A percentile compares a stretch with the other conserved stretches of the same genome.
phyloP scores from a whole-genome alignment of 2,113 vertebrate genomes.

The Serinus canaria region DNA sequence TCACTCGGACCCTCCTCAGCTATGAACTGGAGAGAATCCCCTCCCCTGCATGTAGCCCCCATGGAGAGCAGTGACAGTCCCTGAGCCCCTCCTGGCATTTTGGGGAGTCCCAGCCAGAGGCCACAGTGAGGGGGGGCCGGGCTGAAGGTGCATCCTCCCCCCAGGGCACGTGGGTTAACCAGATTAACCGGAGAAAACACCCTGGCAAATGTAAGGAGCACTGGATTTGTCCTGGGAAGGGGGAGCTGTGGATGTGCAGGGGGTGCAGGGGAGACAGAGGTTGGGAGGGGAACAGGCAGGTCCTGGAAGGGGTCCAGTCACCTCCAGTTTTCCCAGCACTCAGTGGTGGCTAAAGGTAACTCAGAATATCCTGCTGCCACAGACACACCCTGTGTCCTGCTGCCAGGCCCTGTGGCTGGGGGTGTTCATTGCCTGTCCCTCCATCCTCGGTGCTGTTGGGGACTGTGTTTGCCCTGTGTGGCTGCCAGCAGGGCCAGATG shows the following conservation, averaged over 20 bases:
- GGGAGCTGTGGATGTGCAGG: neutral
- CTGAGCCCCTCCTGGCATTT: neutral
- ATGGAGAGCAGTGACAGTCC: accelerated
- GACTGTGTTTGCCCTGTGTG: too few species aligned
- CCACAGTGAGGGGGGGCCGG: neutral
- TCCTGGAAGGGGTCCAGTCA: accelerated
- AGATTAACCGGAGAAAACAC: too few species aligned
- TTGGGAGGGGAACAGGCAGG: neutral
- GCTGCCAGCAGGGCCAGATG: neutral
- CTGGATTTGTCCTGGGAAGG: neutral
- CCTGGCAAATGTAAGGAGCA: neutral
- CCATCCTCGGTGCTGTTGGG: accelerated
- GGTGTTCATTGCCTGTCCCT: neutral
- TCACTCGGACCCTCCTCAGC: neutral
- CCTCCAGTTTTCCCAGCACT: neutral
- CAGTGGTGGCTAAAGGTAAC: accelerated
- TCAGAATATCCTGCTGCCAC: accelerated
- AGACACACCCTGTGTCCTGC: accelerated
- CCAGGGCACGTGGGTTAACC: accelerated
- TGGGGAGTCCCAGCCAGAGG: neutral
- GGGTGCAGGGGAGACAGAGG: neutral
- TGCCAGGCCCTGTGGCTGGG: accelerated
- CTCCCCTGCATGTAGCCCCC: neutral
- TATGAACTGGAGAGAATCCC: neutral
- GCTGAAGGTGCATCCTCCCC: too few species aligned